Base-by-base conservation (phyloP, 1,140 invertebrate genomes). In the Drosophila grimshawi region DNA sequence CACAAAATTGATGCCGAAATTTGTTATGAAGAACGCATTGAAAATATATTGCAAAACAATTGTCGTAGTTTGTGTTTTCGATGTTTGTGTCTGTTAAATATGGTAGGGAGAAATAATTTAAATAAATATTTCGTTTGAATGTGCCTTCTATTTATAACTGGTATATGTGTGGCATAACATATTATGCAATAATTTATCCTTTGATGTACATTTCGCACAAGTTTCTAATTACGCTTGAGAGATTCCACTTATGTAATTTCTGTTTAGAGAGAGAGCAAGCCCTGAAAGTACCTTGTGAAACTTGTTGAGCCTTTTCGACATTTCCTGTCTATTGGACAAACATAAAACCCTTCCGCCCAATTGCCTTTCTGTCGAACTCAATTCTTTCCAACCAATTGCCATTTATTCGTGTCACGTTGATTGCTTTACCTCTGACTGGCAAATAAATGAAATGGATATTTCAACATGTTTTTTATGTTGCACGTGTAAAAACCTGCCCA, bases 1-100 rank as follows among this genome's bases (percentile, higher is more conserved):
- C n/a, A 96, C 93, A 92, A 98, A 97, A 93, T 97, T 97, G 52
- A 97, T 96, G 52, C 96, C 96, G 83, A 97, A 97, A 92, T 97
- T 97, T 5, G 95, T 95, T 79, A 97, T 94, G 92, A 96, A 97
- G n/a, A 96, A 92, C 57, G 88, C 86, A 80, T 78, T 86, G 78
- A 79, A 91, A 78, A 92, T 91, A 51, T 92, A 92, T 63, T 92
- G 92, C 60, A 86, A 57, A 6, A 82, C 85, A 43, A 92, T 71
- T 63, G 89, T 92, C 46, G 78, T 76, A 32, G 78, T 91, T 63
- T 78, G 69, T 8, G 72, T 92, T 55, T 66, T 75, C 2, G 80
- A 57, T 30, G 90, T 64, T 57, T 92, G 81, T n/a, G 91, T 92
- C 91, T 92, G 85, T 90, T 82, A 27, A 48, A 10, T 1, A 56